These are phyloP conservation scores for Danio aesculapii DNA, from an alignment of 2,797 vertebrate species.

Conservation along the genomic window DNA sequence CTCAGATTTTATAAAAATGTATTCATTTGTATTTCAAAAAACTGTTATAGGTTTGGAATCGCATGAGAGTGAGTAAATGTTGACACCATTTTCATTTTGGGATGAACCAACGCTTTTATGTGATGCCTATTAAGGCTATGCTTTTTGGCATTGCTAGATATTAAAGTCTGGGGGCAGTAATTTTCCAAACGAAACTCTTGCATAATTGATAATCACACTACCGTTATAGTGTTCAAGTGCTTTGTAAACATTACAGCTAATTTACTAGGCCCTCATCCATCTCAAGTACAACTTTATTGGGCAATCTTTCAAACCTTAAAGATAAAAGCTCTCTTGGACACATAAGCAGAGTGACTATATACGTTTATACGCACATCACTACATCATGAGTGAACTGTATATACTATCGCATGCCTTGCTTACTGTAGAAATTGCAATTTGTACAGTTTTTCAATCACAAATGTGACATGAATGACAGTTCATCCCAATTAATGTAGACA, in stretches of 20 bases:
- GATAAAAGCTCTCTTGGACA: not conserved
- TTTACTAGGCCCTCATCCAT: not conserved
- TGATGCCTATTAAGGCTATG: not conserved
- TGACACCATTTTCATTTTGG: too few relatives aligned
- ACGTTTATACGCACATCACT: not conserved
- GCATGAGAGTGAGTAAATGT: too few relatives aligned
- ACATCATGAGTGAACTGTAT: not conserved
- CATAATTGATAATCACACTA: conserved; percentile 14
- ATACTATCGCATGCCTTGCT: not conserved
- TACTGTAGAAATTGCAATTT: not conserved
- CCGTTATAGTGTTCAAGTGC: not conserved
- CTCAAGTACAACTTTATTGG: not conserved
- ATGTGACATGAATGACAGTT: not conserved
- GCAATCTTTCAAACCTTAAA: not conserved
- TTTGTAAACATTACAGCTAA: conserved; percentile 12
- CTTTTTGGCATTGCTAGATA: not conserved
- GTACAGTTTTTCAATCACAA: not conserved
- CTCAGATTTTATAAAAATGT: too few relatives aligned
- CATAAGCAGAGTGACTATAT: not conserved
- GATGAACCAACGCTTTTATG: too few relatives aligned
- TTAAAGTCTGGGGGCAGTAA: not conserved
- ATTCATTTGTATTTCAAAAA: too few relatives aligned
- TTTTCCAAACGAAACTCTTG: not conserved
- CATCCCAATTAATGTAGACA: conserved; percentile 10
- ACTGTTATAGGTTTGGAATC: too few relatives aligned